Evolutionary conservation across 2,888 invertebrate species (phyloP), one percentile per base, ranked within the genome.

Genomic region (Strigamia crassipes): DNA sequence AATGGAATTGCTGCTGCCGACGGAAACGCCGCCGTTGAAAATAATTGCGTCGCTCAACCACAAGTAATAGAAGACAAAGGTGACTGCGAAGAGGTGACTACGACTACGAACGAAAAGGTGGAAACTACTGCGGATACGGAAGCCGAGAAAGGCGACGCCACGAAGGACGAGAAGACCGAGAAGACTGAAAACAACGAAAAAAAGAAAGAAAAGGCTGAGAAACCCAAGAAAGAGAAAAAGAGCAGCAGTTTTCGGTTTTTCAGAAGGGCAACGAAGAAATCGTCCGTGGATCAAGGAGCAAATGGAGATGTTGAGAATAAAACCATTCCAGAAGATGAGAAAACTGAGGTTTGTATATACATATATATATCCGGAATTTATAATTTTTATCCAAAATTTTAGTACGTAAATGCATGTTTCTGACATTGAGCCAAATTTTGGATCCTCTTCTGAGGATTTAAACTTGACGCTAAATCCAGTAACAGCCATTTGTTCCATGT

Each of bases 221-320:
- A 73, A 31, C 3, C 1, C 12, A 73, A 73, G 31, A 31, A 73
- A 15, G 27, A 31, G 73, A 73, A 18, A 18, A 73, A 27, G 13
- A 27, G 27, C 18, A 9, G 15, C 21, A 18, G n/a, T 15, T 9
- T n/a, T n/a, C 9, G 18, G 56, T 56, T 56, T 6, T n/a, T 56
- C 6, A 18, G 18, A 56, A 56, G 56, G 10, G 10, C 41, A 9
- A 78, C 38, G 21, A 78, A 78, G 10, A 78, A 78, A n/a, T n/a
- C 38, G 12, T 42, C 41, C 21, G 23, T 42, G 0, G 79, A 78
- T 41, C 34, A 78, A 38, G 42, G 79, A 42, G 79, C 42, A 8
- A 78, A 78, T 41, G 79, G 79, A 78, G 79, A 78, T 15, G 79
- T 78, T 38, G 79, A 78, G 1, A 42, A 38, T 41, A 78, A 78